phyloP scores from a whole-genome alignment of 2,797 vertebrate species.

The Pangasius mekongensis region DNA sequence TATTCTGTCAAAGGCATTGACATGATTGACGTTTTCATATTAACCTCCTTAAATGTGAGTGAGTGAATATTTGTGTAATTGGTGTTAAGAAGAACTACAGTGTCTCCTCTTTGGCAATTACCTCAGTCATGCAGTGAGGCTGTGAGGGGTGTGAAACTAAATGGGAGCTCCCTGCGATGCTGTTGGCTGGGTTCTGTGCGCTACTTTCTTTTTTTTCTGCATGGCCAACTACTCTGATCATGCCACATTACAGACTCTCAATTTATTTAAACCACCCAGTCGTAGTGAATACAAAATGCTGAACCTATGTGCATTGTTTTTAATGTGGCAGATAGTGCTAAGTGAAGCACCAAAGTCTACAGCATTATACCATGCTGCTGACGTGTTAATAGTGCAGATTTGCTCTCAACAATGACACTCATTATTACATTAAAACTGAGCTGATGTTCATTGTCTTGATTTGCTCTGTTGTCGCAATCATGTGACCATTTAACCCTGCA shows the following conservation, averaged over 20 bases:
- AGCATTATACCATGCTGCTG: background rate
- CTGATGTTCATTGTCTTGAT: background rate
- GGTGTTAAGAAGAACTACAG: background rate
- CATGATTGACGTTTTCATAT: background rate
- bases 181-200: background rate
- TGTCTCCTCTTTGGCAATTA: conserved; percentile 5
- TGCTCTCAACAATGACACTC: background rate
- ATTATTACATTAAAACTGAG: background rate
- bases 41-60: background rate
- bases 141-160: conserved; percentile 42
- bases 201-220: background rate
- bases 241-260: conserved; percentile 7
- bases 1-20: background rate
- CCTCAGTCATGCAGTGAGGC: background rate
- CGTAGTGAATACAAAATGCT: background rate
- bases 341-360: background rate
- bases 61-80: conserved; percentile 25
- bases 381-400: background rate
- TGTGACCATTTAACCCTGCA: background rate
- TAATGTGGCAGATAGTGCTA: background rate
- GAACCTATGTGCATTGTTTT: background rate
- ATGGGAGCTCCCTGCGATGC: background rate
- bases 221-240: conserved; percentile 34
- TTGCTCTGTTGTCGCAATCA: background rate
- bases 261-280: background rate